phyloP scores from a whole-genome alignment of 2,113 vertebrate genomes.

The Grallaria varia region DNA sequence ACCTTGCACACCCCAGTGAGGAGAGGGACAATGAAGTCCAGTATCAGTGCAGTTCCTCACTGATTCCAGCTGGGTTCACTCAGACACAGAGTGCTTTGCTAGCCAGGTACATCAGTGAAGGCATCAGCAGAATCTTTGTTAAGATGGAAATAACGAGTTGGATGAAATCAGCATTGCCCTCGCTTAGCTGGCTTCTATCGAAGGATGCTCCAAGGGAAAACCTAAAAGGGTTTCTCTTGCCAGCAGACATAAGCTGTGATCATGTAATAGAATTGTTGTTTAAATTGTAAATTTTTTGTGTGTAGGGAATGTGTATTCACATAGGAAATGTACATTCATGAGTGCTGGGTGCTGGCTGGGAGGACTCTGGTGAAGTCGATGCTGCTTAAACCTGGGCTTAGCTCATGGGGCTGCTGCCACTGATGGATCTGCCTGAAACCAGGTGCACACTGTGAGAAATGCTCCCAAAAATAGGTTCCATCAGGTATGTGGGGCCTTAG shows the following conservation, averaged over 20 bases:
- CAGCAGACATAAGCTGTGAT: background rate
- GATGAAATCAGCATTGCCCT: background rate
- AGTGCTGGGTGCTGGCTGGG: background rate
- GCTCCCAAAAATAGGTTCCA: background rate
- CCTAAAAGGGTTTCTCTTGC: background rate
- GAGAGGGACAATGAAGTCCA: fast-evolving
- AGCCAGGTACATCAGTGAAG: fast-evolving
- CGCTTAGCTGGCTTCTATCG: background rate
- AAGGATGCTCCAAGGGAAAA: background rate
- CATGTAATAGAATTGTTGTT: background rate
- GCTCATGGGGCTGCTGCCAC: background rate
- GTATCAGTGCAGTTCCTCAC: background rate
- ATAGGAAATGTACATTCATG: background rate
- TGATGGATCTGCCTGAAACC: background rate
- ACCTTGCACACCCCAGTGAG: background rate
- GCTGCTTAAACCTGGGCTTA: background rate
- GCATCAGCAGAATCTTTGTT: background rate
- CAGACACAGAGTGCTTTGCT: fast-evolving
- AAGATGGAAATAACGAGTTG: fast-evolving
- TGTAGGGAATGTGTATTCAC: background rate
- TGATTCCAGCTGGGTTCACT: background rate
- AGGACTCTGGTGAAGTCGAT: background rate
- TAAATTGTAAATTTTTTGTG: background rate
- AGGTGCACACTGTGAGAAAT: background rate
- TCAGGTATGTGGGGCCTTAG: background rate